These are phyloP conservation scores for Drosophila ercepeae DNA, from an alignment of 1,140 invertebrate species.

Conservation along the genomic window DNA sequence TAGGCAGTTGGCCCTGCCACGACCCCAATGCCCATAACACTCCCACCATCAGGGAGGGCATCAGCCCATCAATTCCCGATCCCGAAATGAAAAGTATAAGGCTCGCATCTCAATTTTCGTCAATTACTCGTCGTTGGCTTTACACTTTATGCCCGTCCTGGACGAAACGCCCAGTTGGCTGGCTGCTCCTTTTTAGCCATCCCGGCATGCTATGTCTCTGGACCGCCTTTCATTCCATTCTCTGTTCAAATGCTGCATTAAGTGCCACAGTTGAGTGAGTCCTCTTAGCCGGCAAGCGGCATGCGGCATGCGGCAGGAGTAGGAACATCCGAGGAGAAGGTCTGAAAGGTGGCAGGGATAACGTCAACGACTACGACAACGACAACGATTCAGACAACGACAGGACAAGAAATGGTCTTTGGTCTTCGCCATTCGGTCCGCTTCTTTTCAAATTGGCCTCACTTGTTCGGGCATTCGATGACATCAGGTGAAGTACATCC, in stretches of 20 bases:
- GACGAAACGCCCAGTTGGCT: constrained; percentile 45
- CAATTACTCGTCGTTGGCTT: constrained; percentile 65
- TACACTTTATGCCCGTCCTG: constrained; percentile 54
- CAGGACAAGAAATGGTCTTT: constrained; percentile 39
- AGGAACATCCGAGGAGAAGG: neutral
- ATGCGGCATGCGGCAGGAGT: no score
- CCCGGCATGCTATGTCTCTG: constrained; percentile 13
- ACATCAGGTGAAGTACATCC: constrained; percentile 60
- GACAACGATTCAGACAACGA: constrained; percentile 10
- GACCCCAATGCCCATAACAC: neutral
- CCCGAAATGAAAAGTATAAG: constrained; percentile 56
- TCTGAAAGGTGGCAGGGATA: neutral
- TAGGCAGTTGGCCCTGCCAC: constrained; percentile 16
- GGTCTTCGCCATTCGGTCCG: constrained; percentile 15
- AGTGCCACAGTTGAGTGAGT: constrained; percentile 71
- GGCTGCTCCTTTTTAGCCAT: constrained; percentile 10
- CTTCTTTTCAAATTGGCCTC: constrained; percentile 63
- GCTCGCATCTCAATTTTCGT: constrained; percentile 72
- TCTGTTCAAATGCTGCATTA: constrained; percentile 72
- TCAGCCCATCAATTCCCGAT: constrained; percentile 11
- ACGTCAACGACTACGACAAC: constrained; percentile 17
- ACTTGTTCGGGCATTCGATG: constrained; percentile 38
- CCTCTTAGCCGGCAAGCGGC: constrained; percentile 27
- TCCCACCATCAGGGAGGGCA: neutral
- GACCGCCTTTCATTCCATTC: constrained; percentile 42